Conservation (phyloP, 1,140 invertebrate genomes). For the Vanessa tameamea region DNA sequence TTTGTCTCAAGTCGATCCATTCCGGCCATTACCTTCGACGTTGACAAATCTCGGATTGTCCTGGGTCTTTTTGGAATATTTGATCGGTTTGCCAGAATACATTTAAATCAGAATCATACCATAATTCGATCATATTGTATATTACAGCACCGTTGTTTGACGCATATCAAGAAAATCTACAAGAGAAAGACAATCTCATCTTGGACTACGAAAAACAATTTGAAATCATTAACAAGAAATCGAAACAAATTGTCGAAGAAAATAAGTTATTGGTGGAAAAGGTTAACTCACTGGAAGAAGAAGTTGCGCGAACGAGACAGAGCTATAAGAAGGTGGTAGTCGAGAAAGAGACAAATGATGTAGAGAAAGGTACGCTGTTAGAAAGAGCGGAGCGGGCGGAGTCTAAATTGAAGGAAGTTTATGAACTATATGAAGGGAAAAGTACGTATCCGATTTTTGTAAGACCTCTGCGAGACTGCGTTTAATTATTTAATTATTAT, state of each 20-base stretch:
- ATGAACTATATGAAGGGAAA: conserved; percentile 83
- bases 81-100: too few relatives aligned
- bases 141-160: conserved; percentile 83
- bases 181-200: conserved; percentile 85
- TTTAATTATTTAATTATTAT: too few relatives aligned
- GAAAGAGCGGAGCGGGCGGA: conserved; percentile 81
- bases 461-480: too few relatives aligned
- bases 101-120: not conserved
- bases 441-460: conserved; percentile 51
- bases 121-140: not conserved
- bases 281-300: conserved; percentile 76
- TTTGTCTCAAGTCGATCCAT: too few relatives aligned
- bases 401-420: conserved; percentile 83
- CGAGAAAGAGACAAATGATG: conserved; percentile 82
- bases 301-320: conserved; percentile 79
- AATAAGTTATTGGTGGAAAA: conserved; percentile 82
- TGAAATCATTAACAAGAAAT: conserved; percentile 82
- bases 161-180: conserved; percentile 85
- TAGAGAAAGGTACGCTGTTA: conserved; percentile 82
- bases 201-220: conserved; percentile 83
- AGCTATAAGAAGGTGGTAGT: conserved; percentile 71
- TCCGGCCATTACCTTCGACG: too few relatives aligned
- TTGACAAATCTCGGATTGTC: too few relatives aligned
- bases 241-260: conserved; percentile 83
- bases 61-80: too few relatives aligned